phyloP scores from a whole-genome alignment of 2,113 vertebrate genomes.

The Cathartes aura region DNA sequence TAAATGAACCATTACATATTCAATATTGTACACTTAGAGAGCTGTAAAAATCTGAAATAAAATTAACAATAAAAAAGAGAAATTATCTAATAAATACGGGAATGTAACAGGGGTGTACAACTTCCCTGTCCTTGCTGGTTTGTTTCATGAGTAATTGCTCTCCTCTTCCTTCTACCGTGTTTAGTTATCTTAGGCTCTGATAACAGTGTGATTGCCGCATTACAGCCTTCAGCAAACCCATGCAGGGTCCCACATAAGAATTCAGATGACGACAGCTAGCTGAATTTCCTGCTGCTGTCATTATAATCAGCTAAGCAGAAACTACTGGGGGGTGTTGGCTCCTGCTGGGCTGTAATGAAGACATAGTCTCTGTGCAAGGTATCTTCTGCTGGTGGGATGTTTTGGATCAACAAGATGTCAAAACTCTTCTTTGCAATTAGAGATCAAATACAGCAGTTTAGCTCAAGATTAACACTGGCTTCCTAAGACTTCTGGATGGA shows the following conservation, averaged over 20 bases:
- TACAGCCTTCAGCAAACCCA: background rate
- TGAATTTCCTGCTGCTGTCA: background rate
- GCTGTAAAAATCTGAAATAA: conserved; percentile 21
- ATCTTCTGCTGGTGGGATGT: background rate
- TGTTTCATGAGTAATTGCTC: background rate
- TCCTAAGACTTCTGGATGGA: background rate
- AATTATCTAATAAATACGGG: background rate
- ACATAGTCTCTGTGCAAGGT: background rate
- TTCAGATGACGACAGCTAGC: background rate
- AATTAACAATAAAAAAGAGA: background rate
- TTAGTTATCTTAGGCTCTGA: background rate
- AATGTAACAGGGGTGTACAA: background rate
- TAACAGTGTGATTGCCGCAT: background rate
- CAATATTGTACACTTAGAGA: background rate
- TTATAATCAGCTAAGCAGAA: background rate
- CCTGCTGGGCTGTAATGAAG: background rate
- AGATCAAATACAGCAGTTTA: background rate
- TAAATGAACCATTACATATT: background rate
- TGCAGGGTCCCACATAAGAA: background rate
- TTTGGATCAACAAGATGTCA: background rate
- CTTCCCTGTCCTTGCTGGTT: background rate
- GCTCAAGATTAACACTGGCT: background rate
- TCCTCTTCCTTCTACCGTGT: background rate
- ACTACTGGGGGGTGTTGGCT: background rate
- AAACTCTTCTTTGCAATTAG: background rate